phyloP scores from a whole-genome alignment of 2,797 vertebrate species.

The Manis crassicaudata region DNA sequence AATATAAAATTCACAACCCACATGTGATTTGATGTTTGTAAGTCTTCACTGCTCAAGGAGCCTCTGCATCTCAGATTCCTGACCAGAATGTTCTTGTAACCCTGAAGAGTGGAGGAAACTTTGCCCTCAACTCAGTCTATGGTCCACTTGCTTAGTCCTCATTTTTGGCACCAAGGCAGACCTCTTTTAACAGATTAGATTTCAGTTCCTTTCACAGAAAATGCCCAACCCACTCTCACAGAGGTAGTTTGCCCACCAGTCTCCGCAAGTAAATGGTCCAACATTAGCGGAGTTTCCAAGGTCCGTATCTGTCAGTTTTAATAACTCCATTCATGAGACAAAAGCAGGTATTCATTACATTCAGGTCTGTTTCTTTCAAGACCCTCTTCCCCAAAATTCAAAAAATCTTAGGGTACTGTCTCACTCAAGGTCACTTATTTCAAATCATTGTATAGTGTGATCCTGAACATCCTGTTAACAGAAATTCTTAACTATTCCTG shows the following conservation, averaged over 20 bases:
- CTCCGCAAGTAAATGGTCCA: background rate
- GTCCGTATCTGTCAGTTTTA: background rate
- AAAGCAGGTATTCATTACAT: background rate
- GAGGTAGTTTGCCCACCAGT: background rate
- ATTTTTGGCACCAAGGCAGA: background rate
- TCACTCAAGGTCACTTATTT: background rate
- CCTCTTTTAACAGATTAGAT: background rate
- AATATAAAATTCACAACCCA: background rate
- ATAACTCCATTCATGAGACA: background rate
- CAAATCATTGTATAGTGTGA: fast-evolving
- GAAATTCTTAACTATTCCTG: background rate
- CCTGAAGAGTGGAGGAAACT: background rate
- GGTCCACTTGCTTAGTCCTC: background rate
- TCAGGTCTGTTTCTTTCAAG: background rate
- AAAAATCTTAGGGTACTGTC: background rate
- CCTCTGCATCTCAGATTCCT: background rate
- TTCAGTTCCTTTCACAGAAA: background rate
- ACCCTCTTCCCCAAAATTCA: background rate
- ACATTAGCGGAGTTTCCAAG: background rate
- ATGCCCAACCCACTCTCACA: background rate
- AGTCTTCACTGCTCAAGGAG: background rate
- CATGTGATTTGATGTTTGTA: background rate
- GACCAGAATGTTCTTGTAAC: background rate
- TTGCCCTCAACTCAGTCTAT: background rate
- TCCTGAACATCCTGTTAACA: background rate